Conservation (phyloP, 1,140 invertebrate species). For the Cyphomyrmex costatus region DNA sequence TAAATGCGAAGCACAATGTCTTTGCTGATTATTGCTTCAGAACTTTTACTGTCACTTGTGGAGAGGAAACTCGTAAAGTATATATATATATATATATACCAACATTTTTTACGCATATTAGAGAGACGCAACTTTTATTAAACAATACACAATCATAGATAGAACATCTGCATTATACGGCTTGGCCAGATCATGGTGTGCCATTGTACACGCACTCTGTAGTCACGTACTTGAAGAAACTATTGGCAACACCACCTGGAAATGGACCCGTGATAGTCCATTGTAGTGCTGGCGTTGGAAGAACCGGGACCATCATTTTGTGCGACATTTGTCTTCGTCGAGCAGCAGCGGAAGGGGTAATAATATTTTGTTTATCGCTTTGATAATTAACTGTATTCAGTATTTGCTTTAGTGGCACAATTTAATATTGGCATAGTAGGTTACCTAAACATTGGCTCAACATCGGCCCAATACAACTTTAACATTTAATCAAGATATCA, state of each 20-base stretch:
- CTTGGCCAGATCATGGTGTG: conserved; percentile 99
- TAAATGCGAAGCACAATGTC: conserved; percentile 96
- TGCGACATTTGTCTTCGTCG: conserved; percentile 79
- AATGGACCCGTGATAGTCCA: conserved; percentile 95
- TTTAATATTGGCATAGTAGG: too few relatives aligned
- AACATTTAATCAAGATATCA: too few relatives aligned
- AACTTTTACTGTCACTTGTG: conserved; percentile 93
- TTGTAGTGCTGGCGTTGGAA: conserved; percentile 91
- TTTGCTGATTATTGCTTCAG: conserved; percentile 98
- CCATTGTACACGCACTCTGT: conserved; percentile 91
- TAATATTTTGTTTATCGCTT: neutral
- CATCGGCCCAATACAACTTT: too few relatives aligned
- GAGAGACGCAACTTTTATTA: neutral
- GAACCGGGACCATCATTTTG: conserved; percentile 91
- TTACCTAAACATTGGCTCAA: too few relatives aligned
- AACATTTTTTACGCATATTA: neutral
- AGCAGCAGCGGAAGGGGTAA: conserved; percentile 76
- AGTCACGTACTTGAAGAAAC: conserved; percentile 90
- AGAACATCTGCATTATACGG: conserved; percentile 98
- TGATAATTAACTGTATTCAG: neutral
- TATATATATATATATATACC: too few relatives aligned
- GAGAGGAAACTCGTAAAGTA: conserved; percentile 89
- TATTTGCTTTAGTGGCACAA: neutral
- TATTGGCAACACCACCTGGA: conserved; percentile 91
- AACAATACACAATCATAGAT: conserved; percentile 89